Conservation (phyloP, 2,888 invertebrate species). For the Pandemis heparana region DNA sequence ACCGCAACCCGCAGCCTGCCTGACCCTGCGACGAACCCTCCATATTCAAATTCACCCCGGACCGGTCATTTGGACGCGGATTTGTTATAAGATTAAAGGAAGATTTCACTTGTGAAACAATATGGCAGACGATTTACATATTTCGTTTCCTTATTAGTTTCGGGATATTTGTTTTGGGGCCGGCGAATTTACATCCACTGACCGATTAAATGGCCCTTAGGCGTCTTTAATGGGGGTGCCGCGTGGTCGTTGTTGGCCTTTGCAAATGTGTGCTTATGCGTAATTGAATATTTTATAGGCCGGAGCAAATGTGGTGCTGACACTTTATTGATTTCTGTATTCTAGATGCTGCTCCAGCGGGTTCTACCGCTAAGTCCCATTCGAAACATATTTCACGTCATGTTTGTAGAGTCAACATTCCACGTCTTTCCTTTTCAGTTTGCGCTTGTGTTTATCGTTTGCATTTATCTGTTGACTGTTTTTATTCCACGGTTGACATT, state of each 20-base stretch:
- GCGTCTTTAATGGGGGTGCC: slow-evolving; percentile 86
- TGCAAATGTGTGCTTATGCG: slow-evolving; percentile 85
- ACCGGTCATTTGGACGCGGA: slow-evolving; percentile 86
- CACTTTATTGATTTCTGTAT: slow-evolving; percentile 73
- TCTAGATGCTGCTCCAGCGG: slow-evolving; percentile 27
- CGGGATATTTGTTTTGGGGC: slow-evolving; percentile 86
- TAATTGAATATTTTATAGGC: slow-evolving; percentile 85
- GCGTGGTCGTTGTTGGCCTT: slow-evolving; percentile 85
- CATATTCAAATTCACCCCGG: slow-evolving; percentile 82
- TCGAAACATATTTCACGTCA: slow-evolving; percentile 48
- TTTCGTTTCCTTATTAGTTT: slow-evolving; percentile 86
- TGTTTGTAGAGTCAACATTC: slow-evolving; percentile 69
- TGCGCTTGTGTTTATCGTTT: slow-evolving; percentile 81
- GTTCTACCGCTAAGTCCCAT: slow-evolving; percentile 40
- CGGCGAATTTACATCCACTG: slow-evolving; percentile 85
- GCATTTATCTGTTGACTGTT: slow-evolving; percentile 86
- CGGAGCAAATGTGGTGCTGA: slow-evolving; percentile 75
- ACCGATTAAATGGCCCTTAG: slow-evolving; percentile 86
- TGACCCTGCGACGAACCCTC: slow-evolving; percentile 81
- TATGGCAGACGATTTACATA: slow-evolving; percentile 86
- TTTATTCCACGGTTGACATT: slow-evolving; percentile 84
- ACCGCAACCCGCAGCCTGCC: slow-evolving; percentile 73
- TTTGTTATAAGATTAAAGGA: slow-evolving; percentile 87
- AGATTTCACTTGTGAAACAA: slow-evolving; percentile 86
- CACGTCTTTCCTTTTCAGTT: slow-evolving; percentile 76